A percentile compares a stretch with the other conserved stretches of the same genome.
phyloP scores from a whole-genome alignment of 2,888 invertebrate species.

The Leptopilina syphax region DNA sequence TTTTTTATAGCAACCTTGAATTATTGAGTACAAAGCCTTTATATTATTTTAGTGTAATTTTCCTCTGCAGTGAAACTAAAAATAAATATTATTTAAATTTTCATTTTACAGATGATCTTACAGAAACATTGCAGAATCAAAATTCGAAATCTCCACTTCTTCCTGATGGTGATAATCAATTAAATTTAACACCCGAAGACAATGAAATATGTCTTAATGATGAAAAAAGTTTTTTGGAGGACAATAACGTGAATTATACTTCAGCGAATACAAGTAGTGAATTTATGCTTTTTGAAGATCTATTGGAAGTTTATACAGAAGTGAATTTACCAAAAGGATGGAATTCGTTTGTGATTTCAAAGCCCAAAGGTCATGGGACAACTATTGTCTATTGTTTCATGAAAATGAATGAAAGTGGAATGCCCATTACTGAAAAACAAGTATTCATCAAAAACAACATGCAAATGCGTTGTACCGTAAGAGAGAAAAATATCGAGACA shows the following conservation, averaged over 20 bases:
- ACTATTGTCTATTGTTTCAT: conserved; percentile 70
- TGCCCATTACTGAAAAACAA: conserved; percentile 71
- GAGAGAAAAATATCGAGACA: conserved; percentile 67
- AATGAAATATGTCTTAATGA: conserved; percentile 16
- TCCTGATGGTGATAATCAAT: background rate
- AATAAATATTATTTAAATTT: background rate
- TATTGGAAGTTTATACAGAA: conserved; percentile 71
- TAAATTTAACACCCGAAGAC: conserved; percentile 44
- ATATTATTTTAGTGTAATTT: no score
- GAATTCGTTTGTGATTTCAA: conserved; percentile 69
- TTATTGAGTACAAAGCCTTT: no score
- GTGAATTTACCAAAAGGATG: conserved; percentile 68
- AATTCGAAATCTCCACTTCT: background rate
- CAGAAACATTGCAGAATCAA: background rate
- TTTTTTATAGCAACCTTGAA: no score
- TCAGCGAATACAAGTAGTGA: conserved; percentile 48
- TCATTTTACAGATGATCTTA: background rate
- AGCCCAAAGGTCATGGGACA: conserved; percentile 68
- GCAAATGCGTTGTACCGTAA: conserved; percentile 66
- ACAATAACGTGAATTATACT: conserved; percentile 28
- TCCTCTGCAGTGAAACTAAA: no score
- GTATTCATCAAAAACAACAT: conserved; percentile 71
- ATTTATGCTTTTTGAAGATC: conserved; percentile 70
- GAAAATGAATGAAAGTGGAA: conserved; percentile 64
- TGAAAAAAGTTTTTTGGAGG: background rate